Evolutionary conservation across 2,797 vertebrate genomes (phyloP).

Genomic region (Pseudotriccus pelzelni): DNA sequence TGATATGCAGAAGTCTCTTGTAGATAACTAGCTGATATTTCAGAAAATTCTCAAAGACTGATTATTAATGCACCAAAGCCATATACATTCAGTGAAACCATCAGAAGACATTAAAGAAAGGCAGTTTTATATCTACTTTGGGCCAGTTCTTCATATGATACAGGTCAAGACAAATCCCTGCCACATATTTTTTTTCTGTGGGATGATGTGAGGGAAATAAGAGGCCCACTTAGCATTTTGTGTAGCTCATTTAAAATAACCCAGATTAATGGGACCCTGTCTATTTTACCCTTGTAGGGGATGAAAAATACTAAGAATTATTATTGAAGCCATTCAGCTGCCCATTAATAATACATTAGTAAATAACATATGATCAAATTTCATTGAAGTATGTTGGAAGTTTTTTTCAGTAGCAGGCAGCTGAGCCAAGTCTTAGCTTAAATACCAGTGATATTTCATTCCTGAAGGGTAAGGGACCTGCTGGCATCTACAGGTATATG

Average conservation of each 20-base stretch:
- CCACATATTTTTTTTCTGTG: neutral
- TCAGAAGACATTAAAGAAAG: slow-evolving; percentile 24
- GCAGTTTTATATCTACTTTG: neutral
- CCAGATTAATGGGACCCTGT: slow-evolving; percentile 33
- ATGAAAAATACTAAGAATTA: slow-evolving; percentile 35
- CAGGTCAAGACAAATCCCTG: slow-evolving; percentile 1
- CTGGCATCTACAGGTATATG: neutral
- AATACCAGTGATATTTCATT: slow-evolving; percentile 30
- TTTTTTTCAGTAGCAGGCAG: neutral
- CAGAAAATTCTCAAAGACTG: neutral
- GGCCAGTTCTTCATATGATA: neutral
- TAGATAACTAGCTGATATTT: neutral
- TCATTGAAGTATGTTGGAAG: neutral
- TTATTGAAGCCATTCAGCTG: slow-evolving; percentile 7
- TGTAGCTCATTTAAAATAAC: slow-evolving; percentile 38
- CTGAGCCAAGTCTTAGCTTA: neutral
- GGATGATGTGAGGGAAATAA: neutral
- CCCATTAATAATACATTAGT: slow-evolving; percentile 45
- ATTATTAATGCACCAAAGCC: slow-evolving; percentile 21
- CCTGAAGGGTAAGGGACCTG: neutral
- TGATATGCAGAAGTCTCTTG: neutral
- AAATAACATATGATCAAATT: slow-evolving; percentile 43
- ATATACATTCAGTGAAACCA: slow-evolving; percentile 36
- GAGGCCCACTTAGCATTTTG: neutral
- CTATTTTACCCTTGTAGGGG: neutral